Evolutionary conservation across 2,888 invertebrate genomes (phyloP).

Genomic region (Polymixis lichenea): DNA sequence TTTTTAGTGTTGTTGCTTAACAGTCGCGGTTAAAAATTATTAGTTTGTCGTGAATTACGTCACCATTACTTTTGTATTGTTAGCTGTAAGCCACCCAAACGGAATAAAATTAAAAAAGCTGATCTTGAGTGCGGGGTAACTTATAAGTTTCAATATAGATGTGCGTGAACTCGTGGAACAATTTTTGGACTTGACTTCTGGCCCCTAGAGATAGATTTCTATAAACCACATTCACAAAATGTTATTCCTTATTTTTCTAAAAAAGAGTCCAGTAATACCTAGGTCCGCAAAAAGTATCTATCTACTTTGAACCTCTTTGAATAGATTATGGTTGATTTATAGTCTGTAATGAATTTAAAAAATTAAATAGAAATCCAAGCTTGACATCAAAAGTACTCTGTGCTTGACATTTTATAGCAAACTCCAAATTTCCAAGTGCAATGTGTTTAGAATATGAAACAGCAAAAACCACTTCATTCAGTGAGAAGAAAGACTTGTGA

Average conservation of each 20-base stretch:
- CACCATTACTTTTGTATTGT: too few species aligned
- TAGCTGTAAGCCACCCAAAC: too few species aligned
- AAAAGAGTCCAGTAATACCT: too few species aligned
- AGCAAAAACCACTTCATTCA: constrained; percentile 58
- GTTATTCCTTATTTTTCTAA: neutral
- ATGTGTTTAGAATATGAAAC: constrained; percentile 67
- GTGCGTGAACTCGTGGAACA: neutral
- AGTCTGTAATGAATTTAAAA: neutral
- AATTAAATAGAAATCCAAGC: neutral
- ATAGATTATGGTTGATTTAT: neutral
- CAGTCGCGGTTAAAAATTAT: too few species aligned
- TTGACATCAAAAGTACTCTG: neutral
- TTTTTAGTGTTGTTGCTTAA: too few species aligned
- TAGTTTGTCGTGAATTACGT: too few species aligned
- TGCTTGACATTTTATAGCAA: neutral
- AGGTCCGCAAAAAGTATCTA: neutral
- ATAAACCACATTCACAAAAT: neutral
- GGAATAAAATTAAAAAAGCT: too few species aligned
- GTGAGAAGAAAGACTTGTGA: constrained; percentile 41
- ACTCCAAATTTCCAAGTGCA: constrained; percentile 64
- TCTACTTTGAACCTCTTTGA: neutral
- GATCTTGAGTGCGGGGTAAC: too few species aligned
- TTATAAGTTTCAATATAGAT: too few species aligned
- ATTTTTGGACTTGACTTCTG: neutral
- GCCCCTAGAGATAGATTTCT: neutral